Percentiles rank a stretch among this genome's conserved stretches.
Evolutionary conservation across 2,888 invertebrate species (phyloP).

Genomic region (Alcis repandata): DNA sequence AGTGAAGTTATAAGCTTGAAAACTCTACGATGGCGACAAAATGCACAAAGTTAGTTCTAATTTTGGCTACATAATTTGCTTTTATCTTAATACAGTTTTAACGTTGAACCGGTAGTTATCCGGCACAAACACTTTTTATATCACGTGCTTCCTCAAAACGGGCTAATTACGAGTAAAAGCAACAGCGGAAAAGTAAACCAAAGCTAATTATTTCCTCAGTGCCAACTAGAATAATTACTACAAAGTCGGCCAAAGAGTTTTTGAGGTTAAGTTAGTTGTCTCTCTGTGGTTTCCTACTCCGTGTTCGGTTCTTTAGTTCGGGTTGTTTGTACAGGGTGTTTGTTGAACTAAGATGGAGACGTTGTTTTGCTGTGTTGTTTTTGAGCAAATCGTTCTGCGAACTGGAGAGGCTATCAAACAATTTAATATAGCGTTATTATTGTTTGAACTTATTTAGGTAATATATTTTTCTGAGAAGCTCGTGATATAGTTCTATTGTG

Average conservation of each 20-base stretch:
- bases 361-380: conserved; percentile 12
- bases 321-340: conserved; percentile 10
- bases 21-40: no score
- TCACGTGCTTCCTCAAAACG: no score
- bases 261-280: background rate
- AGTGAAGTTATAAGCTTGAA: no score
- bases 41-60: no score
- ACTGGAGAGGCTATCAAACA: background rate
- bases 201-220: no score
- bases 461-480: background rate
- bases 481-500: background rate
- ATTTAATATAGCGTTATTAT: background rate
- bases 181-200: no score
- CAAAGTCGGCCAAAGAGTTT: background rate
- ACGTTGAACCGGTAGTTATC: no score
- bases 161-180: no score
- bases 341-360: conserved; percentile 9
- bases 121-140: no score
- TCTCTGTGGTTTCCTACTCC: background rate
- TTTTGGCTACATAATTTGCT: no score
- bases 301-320: background rate
- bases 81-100: no score
- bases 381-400: conserved; percentile 5
- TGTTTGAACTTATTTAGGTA: background rate
- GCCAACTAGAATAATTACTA: no score